Conservation (phyloP, 1,140 invertebrate species). For the Lepidostoma basale region DNA sequence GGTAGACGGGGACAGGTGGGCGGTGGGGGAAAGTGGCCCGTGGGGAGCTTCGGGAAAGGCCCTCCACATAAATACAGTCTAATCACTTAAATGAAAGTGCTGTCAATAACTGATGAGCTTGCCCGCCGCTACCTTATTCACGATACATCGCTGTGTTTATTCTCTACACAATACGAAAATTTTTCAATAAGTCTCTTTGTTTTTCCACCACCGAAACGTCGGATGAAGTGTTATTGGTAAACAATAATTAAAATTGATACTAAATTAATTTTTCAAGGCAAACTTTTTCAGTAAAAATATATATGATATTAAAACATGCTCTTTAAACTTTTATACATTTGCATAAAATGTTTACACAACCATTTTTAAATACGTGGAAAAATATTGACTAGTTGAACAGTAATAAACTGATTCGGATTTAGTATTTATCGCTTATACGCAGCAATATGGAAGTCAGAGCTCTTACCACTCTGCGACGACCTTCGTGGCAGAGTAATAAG, state of each 20-base stretch:
- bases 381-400: neutral
- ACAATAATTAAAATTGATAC: neutral
- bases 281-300: neutral
- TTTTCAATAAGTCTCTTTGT: neutral
- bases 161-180: slow-evolving; percentile 1
- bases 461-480: too few relatives aligned
- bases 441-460: too few relatives aligned
- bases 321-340: neutral
- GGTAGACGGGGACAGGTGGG: neutral
- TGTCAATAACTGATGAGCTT: slow-evolving; percentile 26
- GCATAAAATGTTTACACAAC: neutral
- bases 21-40: slow-evolving; percentile 7
- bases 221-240: slow-evolving; percentile 2
- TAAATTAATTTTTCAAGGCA: neutral
- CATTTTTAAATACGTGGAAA: neutral
- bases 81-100: slow-evolving; percentile 32
- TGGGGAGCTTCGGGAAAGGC: neutral
- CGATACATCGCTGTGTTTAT: neutral
- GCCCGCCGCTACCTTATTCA: slow-evolving; percentile 7
- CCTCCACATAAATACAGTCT: slow-evolving; percentile 24
- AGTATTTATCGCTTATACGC: too few relatives aligned
- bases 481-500: too few relatives aligned
- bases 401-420: too few relatives aligned
- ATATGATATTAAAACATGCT: neutral
- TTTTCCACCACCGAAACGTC: neutral